Percentiles rank a stretch among this genome's conserved stretches.
phyloP scores from a whole-genome alignment of 2,888 invertebrate genomes.

The Drosophila setosimentum region DNA sequence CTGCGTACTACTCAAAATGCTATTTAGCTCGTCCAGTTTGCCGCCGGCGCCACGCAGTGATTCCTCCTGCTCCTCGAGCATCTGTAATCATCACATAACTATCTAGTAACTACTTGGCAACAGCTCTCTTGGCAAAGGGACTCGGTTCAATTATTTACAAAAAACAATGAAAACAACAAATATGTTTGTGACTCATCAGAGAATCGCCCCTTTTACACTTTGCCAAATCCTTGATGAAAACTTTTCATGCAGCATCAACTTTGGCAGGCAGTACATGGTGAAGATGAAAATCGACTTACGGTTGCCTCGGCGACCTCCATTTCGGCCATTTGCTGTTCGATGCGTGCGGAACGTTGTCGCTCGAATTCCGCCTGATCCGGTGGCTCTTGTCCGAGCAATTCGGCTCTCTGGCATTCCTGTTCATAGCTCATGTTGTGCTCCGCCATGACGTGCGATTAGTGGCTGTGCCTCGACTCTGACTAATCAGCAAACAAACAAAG shows the following conservation, averaged over 20 bases:
- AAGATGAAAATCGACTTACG: slow-evolving; percentile 71
- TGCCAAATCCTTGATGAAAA: neutral
- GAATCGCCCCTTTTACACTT: neutral
- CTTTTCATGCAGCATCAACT: neutral
- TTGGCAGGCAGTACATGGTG: neutral
- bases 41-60: slow-evolving; percentile 88
- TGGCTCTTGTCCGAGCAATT: slow-evolving; percentile 90
- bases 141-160: neutral
- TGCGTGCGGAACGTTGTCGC: slow-evolving; percentile 86
- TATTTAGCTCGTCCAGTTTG: slow-evolving; percentile 92
- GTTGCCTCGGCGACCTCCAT: slow-evolving; percentile 86
- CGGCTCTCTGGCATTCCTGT: slow-evolving; percentile 92
- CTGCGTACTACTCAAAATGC: slow-evolving; percentile 92
- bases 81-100: slow-evolving; percentile 84
- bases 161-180: neutral
- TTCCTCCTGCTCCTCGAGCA: slow-evolving; percentile 89
- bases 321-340: slow-evolving; percentile 81
- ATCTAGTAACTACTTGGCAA: neutral
- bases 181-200: neutral
- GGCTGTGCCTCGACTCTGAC: slow-evolving; percentile 14
- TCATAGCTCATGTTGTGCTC: slow-evolving; percentile 88
- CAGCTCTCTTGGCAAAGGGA: neutral
- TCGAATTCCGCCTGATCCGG: slow-evolving; percentile 90
- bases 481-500: slow-evolving; percentile 21
- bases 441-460: slow-evolving; percentile 66